Conservation (phyloP, 1,140 invertebrate species). For the Monomorium pharaonis region DNA sequence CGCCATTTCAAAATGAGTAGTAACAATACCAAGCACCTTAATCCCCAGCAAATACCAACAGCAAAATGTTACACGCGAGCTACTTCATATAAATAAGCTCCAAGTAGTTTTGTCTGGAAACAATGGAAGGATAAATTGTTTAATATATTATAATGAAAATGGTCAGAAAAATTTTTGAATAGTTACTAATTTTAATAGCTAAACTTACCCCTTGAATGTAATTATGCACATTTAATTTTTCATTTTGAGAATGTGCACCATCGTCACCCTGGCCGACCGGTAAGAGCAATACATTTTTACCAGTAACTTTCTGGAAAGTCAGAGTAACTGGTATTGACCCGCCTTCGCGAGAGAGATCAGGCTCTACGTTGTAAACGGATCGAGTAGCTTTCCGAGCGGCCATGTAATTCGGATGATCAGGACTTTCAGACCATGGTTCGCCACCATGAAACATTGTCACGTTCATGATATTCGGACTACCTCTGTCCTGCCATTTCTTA, state of each 20-base stretch:
- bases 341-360: conserved; percentile 97
- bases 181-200: not conserved
- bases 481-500: conserved; percentile 88
- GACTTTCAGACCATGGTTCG: conserved; percentile 96
- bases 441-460: conserved; percentile 92
- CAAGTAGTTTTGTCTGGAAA: conserved; percentile 94
- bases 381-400: conserved; percentile 95
- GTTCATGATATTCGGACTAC: conserved; percentile 94
- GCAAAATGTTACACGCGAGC: conserved; percentile 84
- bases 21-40: not conserved
- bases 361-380: conserved; percentile 96
- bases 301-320: conserved; percentile 95
- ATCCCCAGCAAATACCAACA: not conserved
- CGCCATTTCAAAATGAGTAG: not conserved
- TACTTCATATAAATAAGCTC: conserved; percentile 93
- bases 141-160: not conserved
- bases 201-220: conserved; percentile 96
- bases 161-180: not conserved
- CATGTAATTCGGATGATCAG: conserved; percentile 95
- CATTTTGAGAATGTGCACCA: conserved; percentile 99
- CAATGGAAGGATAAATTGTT: conserved; percentile 31
- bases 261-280: conserved; percentile 97
- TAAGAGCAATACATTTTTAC: conserved; percentile 96
- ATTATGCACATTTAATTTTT: conserved; percentile 96
- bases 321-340: conserved; percentile 98